Base-by-base conservation (phyloP, 1,140 invertebrate species). In the Halesus radiatus region DNA sequence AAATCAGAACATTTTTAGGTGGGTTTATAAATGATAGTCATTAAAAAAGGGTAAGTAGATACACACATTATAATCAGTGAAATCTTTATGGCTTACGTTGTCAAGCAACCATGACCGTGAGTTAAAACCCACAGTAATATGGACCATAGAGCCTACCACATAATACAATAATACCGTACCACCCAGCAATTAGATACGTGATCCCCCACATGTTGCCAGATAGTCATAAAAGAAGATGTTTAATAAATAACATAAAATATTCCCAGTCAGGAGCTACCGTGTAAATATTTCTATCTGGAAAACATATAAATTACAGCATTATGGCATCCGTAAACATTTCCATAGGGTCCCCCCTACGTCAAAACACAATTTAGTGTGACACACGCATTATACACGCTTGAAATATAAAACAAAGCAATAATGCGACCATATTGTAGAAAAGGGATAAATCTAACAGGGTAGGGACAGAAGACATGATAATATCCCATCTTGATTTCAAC, bases 321-420 rank as follows among this genome's bases (percentile, higher is more conserved):
- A 83, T 78, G 78, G 76, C 72, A 78, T 75, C 76, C 81, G 66
- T 37, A 56, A 78, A 72, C 52, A 56, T 83, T 80, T 83, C 58
- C 74, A 60, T 54, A 45, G 62, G 53, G 50, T 80, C 50, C 78
- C 26, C 37, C 78, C n/a, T 64, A 70, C 54, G 81, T 83, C 81
- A 83, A 83, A 80, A 83, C 29, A 78, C 78, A 83, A 83, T 83
- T 83, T 78, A 80, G 45, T 78, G 50, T 83, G 78, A 83, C 76
- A 80, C 76, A 77, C 72, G 80, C 76, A 79, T 81, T 74, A 54
- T 58, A 58, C 58, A 68, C 50, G 76, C 45, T 68, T 78, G 32
- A 32, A 18, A 60, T 50, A 78, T 78, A 78, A 78, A 78, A 78
- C 77, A 72, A 70, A 37, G 77, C 60, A 72, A 78, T 78, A 72